phyloP scores from a whole-genome alignment of 2,113 vertebrate genomes.

The Cairina moschata region DNA sequence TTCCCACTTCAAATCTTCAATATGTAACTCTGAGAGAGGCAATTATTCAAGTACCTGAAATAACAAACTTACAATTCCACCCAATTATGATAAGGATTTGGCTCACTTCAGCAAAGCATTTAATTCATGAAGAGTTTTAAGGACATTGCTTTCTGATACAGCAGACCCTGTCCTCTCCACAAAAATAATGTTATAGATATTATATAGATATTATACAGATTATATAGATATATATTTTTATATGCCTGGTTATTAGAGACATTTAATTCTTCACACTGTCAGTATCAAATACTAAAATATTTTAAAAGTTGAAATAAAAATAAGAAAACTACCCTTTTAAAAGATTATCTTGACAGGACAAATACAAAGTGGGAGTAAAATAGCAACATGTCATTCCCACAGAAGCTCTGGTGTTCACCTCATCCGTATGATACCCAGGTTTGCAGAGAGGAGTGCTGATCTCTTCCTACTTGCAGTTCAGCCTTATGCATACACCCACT shows the following conservation, averaged over 20 bases:
- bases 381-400: not conserved
- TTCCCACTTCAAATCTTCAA: not conserved
- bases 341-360: not conserved
- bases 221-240: too few relatives aligned
- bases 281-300: not conserved
- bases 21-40: not conserved
- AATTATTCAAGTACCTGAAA: not conserved
- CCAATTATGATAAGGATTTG: not conserved
- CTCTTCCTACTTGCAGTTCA: not conserved
- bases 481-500: fast-evolving
- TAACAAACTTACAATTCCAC: not conserved
- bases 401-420: not conserved
- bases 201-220: too few relatives aligned
- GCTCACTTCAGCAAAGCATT: not conserved
- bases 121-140: not conserved
- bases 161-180: not conserved
- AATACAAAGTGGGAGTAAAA: not conserved
- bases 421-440: not conserved
- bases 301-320: not conserved
- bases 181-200: not conserved
- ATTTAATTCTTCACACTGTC: not conserved
- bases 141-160: not conserved
- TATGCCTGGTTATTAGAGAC: not conserved
- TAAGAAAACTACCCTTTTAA: not conserved
- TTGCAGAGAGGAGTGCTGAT: not conserved